Conservation (phyloP, 2,113 vertebrate species). For the Catharus bicknelli region DNA sequence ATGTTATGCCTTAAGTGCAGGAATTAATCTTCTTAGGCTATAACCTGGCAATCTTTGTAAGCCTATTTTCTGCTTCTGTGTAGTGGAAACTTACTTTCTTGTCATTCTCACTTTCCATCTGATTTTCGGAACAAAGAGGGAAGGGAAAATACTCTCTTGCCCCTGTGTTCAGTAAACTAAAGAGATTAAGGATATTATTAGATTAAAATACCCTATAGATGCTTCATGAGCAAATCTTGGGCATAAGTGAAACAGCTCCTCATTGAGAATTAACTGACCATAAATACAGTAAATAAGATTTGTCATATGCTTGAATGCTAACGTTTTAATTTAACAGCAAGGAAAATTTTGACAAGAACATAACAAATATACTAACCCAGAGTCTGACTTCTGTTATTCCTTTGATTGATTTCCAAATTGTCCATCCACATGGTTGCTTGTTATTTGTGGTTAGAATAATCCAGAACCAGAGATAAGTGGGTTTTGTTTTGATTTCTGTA, state of each 20-base stretch:
- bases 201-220: neutral
- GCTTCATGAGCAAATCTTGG: neutral
- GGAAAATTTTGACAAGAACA: neutral
- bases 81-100: neutral
- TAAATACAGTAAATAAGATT: slow-evolving; percentile 16
- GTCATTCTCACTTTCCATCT: neutral
- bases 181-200: neutral
- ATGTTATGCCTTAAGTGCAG: slow-evolving; percentile 7
- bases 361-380: neutral
- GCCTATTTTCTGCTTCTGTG: neutral
- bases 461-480: neutral
- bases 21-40: slow-evolving; percentile 50
- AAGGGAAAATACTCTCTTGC: neutral
- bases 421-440: neutral
- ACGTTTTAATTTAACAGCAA: neutral
- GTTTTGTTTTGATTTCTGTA: neutral
- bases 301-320: neutral
- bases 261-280: slow-evolving; percentile 3
- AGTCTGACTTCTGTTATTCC: neutral
- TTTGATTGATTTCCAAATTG: neutral
- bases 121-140: neutral
- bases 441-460: neutral
- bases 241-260: neutral
- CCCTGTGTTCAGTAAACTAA: neutral
- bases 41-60: slow-evolving; percentile 38